phyloP scores from a whole-genome alignment of 1,140 invertebrate genomes.

The Leptoteleia sp. region DNA sequence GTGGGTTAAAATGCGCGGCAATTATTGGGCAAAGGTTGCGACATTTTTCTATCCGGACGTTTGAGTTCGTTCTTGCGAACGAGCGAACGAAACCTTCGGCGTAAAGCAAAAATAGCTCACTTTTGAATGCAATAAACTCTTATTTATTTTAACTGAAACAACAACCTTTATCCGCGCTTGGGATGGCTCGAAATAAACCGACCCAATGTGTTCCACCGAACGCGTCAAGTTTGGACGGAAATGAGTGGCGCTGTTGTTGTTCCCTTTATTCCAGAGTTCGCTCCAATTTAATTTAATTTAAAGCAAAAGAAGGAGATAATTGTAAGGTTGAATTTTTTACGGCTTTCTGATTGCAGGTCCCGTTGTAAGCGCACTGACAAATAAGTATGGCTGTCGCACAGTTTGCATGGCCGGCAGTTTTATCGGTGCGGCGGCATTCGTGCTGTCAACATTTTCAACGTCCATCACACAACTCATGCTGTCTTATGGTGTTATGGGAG shows the following conservation, averaged over 20 bases:
- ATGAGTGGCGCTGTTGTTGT: not conserved
- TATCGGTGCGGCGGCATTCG: constrained; percentile 92
- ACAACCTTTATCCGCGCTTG: constrained; percentile 36
- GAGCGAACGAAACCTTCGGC: constrained; percentile 34
- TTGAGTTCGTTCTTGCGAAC: constrained; percentile 18
- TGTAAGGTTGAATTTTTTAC: no score
- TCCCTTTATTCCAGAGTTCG: no score
- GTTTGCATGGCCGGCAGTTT: constrained; percentile 95
- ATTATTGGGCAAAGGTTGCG: constrained; percentile 22
- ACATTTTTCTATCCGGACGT: constrained; percentile 17
- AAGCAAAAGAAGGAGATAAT: no score
- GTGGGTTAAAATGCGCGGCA: not conserved
- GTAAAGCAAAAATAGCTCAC: constrained; percentile 44
- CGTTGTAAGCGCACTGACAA: constrained; percentile 96
- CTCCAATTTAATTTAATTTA: no score
- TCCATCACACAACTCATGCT: constrained; percentile 95
- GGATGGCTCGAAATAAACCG: constrained; percentile 31
- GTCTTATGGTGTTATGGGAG: constrained; percentile 96
- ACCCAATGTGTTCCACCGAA: not conserved
- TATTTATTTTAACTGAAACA: constrained; percentile 61
- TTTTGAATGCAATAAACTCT: constrained; percentile 53
- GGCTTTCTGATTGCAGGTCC: constrained; percentile 86
- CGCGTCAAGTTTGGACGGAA: no score
- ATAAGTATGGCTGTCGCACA: constrained; percentile 95
- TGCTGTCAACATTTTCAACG: constrained; percentile 92